phyloP scores from a whole-genome alignment of 2,113 vertebrate genomes.

The Pelusios castaneus region DNA sequence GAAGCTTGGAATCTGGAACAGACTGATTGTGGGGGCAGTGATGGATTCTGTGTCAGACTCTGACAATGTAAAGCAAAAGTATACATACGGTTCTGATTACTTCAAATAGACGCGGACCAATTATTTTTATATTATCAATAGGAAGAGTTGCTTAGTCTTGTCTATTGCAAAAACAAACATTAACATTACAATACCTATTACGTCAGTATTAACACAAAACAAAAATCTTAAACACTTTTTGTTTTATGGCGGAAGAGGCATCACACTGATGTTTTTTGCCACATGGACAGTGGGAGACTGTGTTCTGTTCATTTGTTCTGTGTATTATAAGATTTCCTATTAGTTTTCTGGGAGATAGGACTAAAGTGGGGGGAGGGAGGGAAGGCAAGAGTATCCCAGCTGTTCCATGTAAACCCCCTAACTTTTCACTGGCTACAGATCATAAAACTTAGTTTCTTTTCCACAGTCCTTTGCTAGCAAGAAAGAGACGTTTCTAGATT shows the following conservation, averaged over 20 bases:
- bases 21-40: too few relatives aligned
- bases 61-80: too few relatives aligned
- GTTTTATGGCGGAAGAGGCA: neutral
- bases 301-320: too few relatives aligned
- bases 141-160: neutral
- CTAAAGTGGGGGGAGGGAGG: neutral
- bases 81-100: too few relatives aligned
- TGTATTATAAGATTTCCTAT: neutral
- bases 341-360: neutral
- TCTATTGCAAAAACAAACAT: neutral
- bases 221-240: too few relatives aligned
- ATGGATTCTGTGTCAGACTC: too few relatives aligned
- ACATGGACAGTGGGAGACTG: neutral
- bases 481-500: neutral
- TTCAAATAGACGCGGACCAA: neutral
- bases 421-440: neutral
- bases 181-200: neutral
- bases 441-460: neutral
- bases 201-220: too few relatives aligned
- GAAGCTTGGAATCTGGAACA: too few relatives aligned
- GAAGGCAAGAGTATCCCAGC: neutral
- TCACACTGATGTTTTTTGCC: neutral
- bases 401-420: neutral
- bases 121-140: neutral
- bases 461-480: neutral